A percentile compares a stretch with the other conserved stretches of the same genome.
phyloP scores from a whole-genome alignment of 2,888 invertebrate species.

The Scaptomyza tumidula region DNA sequence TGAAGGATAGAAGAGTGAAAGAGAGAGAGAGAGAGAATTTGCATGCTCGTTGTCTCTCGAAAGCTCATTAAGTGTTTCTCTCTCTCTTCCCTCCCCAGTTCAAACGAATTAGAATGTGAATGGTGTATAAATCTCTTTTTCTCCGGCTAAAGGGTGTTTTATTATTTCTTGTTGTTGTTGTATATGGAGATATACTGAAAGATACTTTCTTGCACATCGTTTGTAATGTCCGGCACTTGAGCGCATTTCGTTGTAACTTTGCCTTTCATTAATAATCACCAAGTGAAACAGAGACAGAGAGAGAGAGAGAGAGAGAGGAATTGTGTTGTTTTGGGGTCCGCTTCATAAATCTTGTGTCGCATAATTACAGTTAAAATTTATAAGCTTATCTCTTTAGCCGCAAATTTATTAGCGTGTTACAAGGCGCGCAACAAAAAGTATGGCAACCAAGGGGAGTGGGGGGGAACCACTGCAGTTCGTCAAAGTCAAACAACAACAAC shows the following conservation, averaged over 20 bases:
- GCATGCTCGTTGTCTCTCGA: constrained; percentile 43
- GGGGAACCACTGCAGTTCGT: constrained; percentile 63
- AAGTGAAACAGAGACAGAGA: neutral
- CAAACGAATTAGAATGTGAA: constrained; percentile 51
- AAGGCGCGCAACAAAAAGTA: constrained; percentile 21
- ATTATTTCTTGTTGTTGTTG: neutral
- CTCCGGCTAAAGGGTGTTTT: constrained; percentile 19
- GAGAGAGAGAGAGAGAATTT: constrained; percentile 36
- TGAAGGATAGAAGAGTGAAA: constrained; percentile 13
- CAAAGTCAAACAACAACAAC: constrained; percentile 49
- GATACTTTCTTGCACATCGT: constrained; percentile 21
- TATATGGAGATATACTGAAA: neutral
- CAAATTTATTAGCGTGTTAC: constrained; percentile 79
- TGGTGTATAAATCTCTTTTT: constrained; percentile 57
- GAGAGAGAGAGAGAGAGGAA: constrained; percentile 7
- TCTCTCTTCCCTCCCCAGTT: neutral
- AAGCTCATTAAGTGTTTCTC: constrained; percentile 62
- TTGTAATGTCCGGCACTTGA: constrained; percentile 57
- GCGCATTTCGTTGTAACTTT: constrained; percentile 76
- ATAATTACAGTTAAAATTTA: constrained; percentile 81
- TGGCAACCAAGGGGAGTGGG: neutral
- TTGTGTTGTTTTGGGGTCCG: constrained; percentile 9
- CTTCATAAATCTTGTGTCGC: constrained; percentile 79
- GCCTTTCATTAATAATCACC: constrained; percentile 77
- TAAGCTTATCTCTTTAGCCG: constrained; percentile 81